phyloP scores from a whole-genome alignment of 2,797 vertebrate species.

The Nasua narica region DNA sequence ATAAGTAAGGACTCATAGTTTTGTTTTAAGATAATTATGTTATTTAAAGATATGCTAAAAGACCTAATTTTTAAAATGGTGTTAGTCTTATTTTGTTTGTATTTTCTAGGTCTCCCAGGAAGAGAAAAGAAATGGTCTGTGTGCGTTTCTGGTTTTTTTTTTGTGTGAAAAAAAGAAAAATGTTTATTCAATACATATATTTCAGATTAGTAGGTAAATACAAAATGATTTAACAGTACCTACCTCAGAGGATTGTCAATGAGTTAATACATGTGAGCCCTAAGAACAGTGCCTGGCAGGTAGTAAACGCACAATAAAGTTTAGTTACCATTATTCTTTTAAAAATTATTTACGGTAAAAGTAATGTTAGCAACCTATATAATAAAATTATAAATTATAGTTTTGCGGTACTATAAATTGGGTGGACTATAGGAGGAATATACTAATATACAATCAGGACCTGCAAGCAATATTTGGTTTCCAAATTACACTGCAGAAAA shows the following conservation, averaged over 20 bases:
- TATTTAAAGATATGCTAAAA: background rate
- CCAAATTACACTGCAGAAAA: background rate
- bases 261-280: constrained; percentile 9
- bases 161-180: background rate
- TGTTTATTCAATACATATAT: background rate
- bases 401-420: constrained; percentile 36
- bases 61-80: background rate
- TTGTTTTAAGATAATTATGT: constrained; percentile 8
- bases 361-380: constrained; percentile 7
- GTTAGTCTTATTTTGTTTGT: background rate
- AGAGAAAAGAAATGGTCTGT: background rate
- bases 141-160: background rate
- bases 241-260: background rate
- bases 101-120: background rate
- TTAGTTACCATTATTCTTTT: constrained; percentile 20
- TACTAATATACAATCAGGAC: background rate
- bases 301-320: constrained; percentile 19
- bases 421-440: background rate
- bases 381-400: constrained; percentile 47
- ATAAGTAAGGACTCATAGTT: background rate
- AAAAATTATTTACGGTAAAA: constrained; percentile 13
- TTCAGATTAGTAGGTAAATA: background rate
- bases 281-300: background rate
- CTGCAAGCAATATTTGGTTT: constrained; percentile 18
- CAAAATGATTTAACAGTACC: background rate